Evolutionary conservation across 37 sponge, comb jelly and placozoan species (phyloP).

Genomic region (Crambe crambe): DNA sequence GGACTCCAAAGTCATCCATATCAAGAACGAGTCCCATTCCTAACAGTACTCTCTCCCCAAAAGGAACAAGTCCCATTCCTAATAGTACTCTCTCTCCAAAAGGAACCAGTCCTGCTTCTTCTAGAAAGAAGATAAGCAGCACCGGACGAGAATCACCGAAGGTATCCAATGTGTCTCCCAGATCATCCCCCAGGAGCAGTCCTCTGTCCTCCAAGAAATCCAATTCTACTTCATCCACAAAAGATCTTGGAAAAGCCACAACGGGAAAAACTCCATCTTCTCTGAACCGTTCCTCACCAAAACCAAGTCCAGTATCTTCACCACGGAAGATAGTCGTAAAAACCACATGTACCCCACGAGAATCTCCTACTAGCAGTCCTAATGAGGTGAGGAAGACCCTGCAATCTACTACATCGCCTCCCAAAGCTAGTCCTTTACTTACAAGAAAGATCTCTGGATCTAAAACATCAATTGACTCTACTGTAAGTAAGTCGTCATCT

Average conservation of each 20-base stretch:
- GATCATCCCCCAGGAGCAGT: neutral
- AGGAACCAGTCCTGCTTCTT: neutral
- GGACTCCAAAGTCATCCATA: neutral
- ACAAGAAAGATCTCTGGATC: neutral
- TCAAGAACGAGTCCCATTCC: too few species aligned
- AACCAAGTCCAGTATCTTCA: neutral
- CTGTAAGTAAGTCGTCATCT: neutral
- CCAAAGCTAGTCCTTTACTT: slow-evolving; percentile 4
- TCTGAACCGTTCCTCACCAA: neutral
- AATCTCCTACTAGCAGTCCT: slow-evolving; percentile 1
- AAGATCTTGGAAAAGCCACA: neutral
- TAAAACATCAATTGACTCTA: neutral
- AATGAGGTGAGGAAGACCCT: neutral
- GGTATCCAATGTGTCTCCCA: too few species aligned
- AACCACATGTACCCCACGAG: neutral
- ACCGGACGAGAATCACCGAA: too few species aligned
- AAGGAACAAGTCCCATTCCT: too few species aligned
- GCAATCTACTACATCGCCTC: neutral
- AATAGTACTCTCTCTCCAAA: too few species aligned
- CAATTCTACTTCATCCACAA: neutral
- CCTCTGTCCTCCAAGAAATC: neutral
- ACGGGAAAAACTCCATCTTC: too few species aligned
- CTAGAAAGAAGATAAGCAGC: too few species aligned
- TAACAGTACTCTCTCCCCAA: too few species aligned
- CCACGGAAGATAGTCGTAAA: neutral